Evolutionary conservation across 2,113 vertebrate species (phyloP).

Genomic region (Podilymbus podiceps): DNA sequence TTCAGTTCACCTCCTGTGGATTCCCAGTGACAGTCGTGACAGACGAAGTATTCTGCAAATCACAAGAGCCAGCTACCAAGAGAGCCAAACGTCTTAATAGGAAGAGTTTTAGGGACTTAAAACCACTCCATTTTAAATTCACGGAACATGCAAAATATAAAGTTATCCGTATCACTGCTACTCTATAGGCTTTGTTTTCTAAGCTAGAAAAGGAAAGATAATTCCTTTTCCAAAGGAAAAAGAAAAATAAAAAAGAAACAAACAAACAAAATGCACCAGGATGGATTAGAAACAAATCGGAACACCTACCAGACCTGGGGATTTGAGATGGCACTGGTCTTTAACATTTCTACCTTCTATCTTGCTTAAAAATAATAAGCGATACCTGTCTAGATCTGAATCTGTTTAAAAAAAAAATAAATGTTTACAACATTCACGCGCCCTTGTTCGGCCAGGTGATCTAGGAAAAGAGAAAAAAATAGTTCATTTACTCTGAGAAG

Average conservation of each 20-base stretch:
- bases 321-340: neutral
- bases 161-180: neutral
- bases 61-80: conserved; percentile 51
- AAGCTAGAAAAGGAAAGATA: neutral
- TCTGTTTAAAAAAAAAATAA: neutral
- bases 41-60: conserved; percentile 73
- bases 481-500: neutral
- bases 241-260: neutral
- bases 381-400: neutral
- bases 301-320: neutral
- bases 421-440: neutral
- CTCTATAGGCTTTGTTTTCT: neutral
- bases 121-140: neutral
- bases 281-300: neutral
- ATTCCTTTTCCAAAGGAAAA: neutral
- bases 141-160: neutral
- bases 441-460: neutral
- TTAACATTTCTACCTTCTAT: neutral
- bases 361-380: neutral
- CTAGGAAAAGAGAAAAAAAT: neutral
- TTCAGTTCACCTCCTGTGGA: conserved; percentile 77
- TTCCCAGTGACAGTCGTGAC: conserved; percentile 71
- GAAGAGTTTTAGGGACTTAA: conserved; percentile 35
- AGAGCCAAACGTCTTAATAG: neutral
- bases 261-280: neutral